Evolutionary conservation across 2,888 invertebrate genomes (phyloP).

Genomic region (Aphodius sticticus): DNA sequence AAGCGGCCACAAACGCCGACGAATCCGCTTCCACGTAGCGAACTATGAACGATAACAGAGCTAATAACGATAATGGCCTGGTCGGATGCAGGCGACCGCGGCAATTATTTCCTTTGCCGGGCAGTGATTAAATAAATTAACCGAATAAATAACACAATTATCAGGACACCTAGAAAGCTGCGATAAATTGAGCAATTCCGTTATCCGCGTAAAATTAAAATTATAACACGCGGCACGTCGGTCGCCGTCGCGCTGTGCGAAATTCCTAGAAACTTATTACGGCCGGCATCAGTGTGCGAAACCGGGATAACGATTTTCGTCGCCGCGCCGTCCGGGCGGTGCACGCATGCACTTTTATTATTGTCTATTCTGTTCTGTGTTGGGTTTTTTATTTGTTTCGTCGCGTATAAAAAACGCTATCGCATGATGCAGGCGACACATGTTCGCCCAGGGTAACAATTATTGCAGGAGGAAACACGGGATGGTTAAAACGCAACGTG

Average conservation of each 20-base stretch:
- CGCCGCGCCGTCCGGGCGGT: background rate
- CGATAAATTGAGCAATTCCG: slow-evolving; percentile 4
- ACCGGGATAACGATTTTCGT: background rate
- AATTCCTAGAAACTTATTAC: background rate
- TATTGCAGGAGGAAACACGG: background rate
- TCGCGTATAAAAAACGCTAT: background rate
- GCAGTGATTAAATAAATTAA: background rate
- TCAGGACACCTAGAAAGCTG: slow-evolving; percentile 4
- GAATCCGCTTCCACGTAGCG: background rate
- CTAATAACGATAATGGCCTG: background rate
- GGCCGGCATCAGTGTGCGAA: background rate
- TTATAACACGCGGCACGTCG: background rate
- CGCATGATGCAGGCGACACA: slow-evolving; percentile 4
- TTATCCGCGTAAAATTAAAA: background rate
- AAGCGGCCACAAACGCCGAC: background rate
- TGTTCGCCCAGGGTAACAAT: background rate
- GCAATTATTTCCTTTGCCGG: background rate
- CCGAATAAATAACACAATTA: slow-evolving; percentile 4
- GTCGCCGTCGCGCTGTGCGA: background rate
- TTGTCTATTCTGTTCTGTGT: background rate
- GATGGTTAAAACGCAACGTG: background rate
- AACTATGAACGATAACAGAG: slow-evolving; percentile 4
- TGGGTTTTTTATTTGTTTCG: background rate
- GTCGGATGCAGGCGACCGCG: slow-evolving; percentile 4
- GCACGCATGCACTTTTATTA: background rate